A percentile compares a stretch with the other conserved stretches of the same genome.
Conservation (phyloP, 2,888 invertebrate species). For the Clepsis dumicolana region DNA sequence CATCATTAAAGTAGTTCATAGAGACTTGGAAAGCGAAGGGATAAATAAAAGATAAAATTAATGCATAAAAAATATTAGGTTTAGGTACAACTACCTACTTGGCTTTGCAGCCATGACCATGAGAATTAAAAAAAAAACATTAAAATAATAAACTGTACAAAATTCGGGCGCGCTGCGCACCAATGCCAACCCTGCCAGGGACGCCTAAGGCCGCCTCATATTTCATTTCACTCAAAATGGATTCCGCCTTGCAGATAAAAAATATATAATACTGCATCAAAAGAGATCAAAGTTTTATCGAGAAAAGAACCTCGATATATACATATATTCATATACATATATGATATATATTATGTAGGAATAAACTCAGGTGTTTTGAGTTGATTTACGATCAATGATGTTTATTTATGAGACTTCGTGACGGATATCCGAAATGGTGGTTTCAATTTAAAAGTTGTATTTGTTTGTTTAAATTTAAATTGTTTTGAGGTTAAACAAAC, state of each 20-base stretch:
- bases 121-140: too few species aligned
- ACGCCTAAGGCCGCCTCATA: slow-evolving; percentile 51
- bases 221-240: slow-evolving; percentile 73
- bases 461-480: slow-evolving; percentile 9
- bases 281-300: slow-evolving; percentile 75
- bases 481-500: neutral
- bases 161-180: neutral
- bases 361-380: slow-evolving; percentile 28
- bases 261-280: slow-evolving; percentile 78
- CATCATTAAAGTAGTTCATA: too few species aligned
- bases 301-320: slow-evolving; percentile 49
- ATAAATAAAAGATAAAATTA: too few species aligned
- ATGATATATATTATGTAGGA: too few species aligned
- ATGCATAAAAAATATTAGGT: too few species aligned
- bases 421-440: slow-evolving; percentile 9
- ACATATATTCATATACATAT: too few species aligned
- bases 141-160: too few species aligned
- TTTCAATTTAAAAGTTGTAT: neutral
- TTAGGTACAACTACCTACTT: too few species aligned
- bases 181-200: slow-evolving; percentile 16
- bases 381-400: slow-evolving; percentile 25
- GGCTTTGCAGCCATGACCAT: too few species aligned
- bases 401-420: slow-evolving; percentile 2
- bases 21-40: too few species aligned
- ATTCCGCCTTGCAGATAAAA: slow-evolving; percentile 69